Base-by-base conservation (phyloP, 2,888 invertebrate genomes). In the Isotomurus palustris region DNA sequence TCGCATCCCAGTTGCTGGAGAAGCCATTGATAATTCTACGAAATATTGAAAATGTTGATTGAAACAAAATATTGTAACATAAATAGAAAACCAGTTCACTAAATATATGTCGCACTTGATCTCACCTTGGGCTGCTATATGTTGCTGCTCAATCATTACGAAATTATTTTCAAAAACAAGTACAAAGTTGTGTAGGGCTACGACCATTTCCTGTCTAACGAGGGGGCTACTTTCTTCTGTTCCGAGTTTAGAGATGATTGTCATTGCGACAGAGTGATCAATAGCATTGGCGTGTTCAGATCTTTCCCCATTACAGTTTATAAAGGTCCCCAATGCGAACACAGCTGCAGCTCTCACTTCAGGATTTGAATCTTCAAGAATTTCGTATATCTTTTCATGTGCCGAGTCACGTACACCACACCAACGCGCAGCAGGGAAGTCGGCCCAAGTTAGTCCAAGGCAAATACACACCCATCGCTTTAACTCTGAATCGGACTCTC, bases 321-420 rank as follows among this genome's bases (percentile, higher is more conserved):
- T 85, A 77, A 93, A 94, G 22, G 94, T 89, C 64, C 96, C 97
- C 62, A 99, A 79, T 14, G 97, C 96, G 78, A 87, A 95, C 4
- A 95, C 93, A 44, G 91, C 88, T 1, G 95, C 90, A 12, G 95
- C 93, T 58, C 97, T 82, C 45, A 90, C 94, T 82, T 96, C 95
- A 1, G 96, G 91, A 43, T 86, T 83, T 2, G 83, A 80, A 78
- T 95, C 93, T 60, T 80, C 80, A 51, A 96, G 78, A 65, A 94
- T 78, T 47, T 80, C 82, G 73, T 86, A 89, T 12, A 97, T 81
- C 76, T 96, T 95, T 75, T 96, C 96, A 76, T 95, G 94, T n/a
- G 96, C 95, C 70, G 87, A 85, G 75, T 95, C 94, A 12, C 97
- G 80, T 22, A 92, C 95, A 19, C 94, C 97, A 57, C 91, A 91